Evolutionary conservation across 2,888 invertebrate genomes (phyloP).

Genomic region (Saturnia japonica): DNA sequence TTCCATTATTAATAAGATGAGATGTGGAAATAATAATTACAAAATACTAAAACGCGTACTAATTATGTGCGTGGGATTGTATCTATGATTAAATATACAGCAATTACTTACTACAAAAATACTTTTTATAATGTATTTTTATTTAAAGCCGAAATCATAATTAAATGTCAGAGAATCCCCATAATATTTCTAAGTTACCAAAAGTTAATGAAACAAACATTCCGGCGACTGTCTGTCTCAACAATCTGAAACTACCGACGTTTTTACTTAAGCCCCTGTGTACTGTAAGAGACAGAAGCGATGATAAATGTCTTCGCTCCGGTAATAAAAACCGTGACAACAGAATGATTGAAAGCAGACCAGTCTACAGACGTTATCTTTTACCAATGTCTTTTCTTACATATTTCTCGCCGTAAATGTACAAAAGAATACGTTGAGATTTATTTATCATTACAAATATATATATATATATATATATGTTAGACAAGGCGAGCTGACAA

Average conservation of each 20-base stretch:
- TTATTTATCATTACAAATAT: slow-evolving; percentile 21
- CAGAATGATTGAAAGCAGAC: slow-evolving; percentile 19
- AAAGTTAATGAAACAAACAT: slow-evolving; percentile 7
- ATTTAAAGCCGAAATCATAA: background rate
- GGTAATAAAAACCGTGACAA: slow-evolving; percentile 25
- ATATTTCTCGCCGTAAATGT: slow-evolving; percentile 13
- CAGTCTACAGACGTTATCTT: slow-evolving; percentile 4
- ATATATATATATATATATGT: slow-evolving; percentile 15
- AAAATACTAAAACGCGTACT: too few species aligned
- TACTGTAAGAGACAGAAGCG: slow-evolving; percentile 21
- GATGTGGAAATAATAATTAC: too few species aligned
- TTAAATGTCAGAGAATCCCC: background rate
- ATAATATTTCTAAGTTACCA: background rate
- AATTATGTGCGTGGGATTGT: too few species aligned
- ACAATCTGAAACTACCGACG: slow-evolving; percentile 24
- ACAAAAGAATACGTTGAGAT: slow-evolving; percentile 8
- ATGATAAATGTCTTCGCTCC: slow-evolving; percentile 30
- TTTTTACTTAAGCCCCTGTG: slow-evolving; percentile 23
- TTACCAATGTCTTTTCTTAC: slow-evolving; percentile 13
- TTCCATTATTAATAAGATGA: too few species aligned
- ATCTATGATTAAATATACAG: too few species aligned
- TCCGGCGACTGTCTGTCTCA: slow-evolving; percentile 17
- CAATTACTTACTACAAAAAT: too few species aligned
- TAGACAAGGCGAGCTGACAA: slow-evolving; percentile 28
- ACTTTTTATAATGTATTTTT: too few species aligned